Conservation (phyloP, 2,113 vertebrate genomes). For the Scophthalmus maximus region DNA sequence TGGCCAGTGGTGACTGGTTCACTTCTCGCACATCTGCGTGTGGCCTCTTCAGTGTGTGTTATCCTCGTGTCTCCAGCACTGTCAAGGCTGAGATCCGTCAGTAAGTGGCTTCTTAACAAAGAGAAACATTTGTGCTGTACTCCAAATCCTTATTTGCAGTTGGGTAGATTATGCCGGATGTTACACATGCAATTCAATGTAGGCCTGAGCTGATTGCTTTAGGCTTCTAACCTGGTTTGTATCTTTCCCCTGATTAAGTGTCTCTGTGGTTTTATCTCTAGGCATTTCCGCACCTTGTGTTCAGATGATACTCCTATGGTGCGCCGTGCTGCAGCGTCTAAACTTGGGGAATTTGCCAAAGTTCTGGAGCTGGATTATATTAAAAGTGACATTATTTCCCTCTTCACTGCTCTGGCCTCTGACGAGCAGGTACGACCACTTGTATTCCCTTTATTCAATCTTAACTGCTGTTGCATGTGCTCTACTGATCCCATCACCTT, state of each 20-base stretch:
- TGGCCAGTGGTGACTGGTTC: conserved; percentile 93
- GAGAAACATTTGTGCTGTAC: no score
- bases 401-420: conserved; percentile 91
- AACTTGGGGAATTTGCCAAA: conserved; percentile 93
- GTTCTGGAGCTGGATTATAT: conserved; percentile 92
- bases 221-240: neutral
- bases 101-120: conserved; percentile 78
- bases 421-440: conserved; percentile 87
- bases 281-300: conserved; percentile 91
- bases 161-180: no score
- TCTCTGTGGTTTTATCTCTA: conserved; percentile 52
- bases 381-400: conserved; percentile 93
- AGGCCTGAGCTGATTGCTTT: no score
- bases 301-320: conserved; percentile 95
- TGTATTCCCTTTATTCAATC: neutral
- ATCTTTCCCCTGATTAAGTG: neutral
- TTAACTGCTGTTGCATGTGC: neutral
- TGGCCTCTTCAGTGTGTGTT: conserved; percentile 91
- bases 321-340: conserved; percentile 91
- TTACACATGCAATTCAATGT: no score
- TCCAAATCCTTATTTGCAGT: no score
- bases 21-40: conserved; percentile 93
- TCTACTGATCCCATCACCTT: neutral
- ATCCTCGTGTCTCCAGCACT: conserved; percentile 88
- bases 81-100: conserved; percentile 92